Evolutionary conservation across 2,888 invertebrate species (phyloP), one percentile per base, ranked within the genome.

Genomic region (Lacanobia oleracea): DNA sequence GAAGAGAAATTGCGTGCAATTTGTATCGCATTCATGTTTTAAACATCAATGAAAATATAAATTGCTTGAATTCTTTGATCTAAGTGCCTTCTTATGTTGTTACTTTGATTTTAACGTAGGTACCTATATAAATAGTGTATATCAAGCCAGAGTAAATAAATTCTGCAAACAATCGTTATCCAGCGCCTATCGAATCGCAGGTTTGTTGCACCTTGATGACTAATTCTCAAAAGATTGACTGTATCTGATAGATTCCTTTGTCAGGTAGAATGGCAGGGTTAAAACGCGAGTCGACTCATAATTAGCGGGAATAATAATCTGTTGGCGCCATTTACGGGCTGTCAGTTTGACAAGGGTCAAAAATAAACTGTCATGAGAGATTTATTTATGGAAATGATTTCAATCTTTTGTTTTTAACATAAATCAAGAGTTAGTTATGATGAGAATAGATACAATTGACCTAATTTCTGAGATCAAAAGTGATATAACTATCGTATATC

Each of bases 261-360:
- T 74, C 65, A 74, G 70, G 70, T 64, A 75, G 63, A 72, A 79
- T 43, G 63, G 68, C 61, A 67, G 70, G 69, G 54, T 64, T 65
- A 60, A 72, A 67, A 69, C 61, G 68, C 59, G 76, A 67, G 48
- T 50, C 33, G 85, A 82, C 76, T 84, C 51, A 66, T 18, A 81
- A 84, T 72, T 75, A 73, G 78, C 53, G 51, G 61, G 59, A 60
- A 72, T 61, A 75, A 76, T 75, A 72, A 82, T 68, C 73, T 71
- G 57, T 77, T 67, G 72, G 74, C 70, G 74, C 84, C 76, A 59
- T 74, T 68, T 71, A 71, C 27, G 53, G 68, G 16, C 70, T 74
- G 84, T 79, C 79, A 70, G 79, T 62, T 83, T 81, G 75, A 79
- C 81, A 77, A 77, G 78, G 71, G 78, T 82, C 73, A 33, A 33